phyloP scores from a whole-genome alignment of 2,888 invertebrate species.

The Lepidonotus clava region DNA sequence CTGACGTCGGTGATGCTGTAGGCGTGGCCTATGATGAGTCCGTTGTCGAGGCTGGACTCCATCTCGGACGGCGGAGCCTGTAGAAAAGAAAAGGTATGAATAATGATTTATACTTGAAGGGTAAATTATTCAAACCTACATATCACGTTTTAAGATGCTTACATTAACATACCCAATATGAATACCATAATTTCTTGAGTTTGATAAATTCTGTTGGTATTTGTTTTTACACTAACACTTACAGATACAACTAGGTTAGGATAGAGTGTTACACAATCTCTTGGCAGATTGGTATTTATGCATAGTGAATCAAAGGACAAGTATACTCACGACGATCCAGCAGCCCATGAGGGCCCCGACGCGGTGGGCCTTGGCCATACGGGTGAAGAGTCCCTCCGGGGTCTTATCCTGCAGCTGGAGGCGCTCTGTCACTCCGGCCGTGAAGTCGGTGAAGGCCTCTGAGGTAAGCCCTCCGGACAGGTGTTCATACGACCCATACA shows the following conservation, averaged over 20 bases:
- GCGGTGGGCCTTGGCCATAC: constrained; percentile 90
- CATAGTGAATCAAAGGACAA: too few species aligned
- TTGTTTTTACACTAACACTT: too few species aligned
- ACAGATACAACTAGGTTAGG: too few species aligned
- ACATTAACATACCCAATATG: too few species aligned
- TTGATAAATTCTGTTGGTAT: too few species aligned
- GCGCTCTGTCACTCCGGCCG: constrained; percentile 82
- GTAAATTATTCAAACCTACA: too few species aligned
- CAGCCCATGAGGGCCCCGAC: constrained; percentile 96
- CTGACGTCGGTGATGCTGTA: constrained; percentile 95
- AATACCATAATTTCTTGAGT: too few species aligned
- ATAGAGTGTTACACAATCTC: too few species aligned
- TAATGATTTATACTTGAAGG: too few species aligned
- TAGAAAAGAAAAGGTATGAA: constrained; percentile 65
- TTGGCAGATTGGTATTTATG: too few species aligned
- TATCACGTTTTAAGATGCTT: too few species aligned
- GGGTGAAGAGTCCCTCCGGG: constrained; percentile 73
- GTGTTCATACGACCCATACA: constrained; percentile 98
- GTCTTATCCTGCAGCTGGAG: constrained; percentile 72
- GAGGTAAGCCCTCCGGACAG: constrained; percentile 97
- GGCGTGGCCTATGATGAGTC: constrained; percentile 90
- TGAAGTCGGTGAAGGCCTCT: constrained; percentile 99
- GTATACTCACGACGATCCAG: constrained; percentile 88
- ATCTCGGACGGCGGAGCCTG: constrained; percentile 87
- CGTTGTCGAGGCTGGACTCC: constrained; percentile 87